Percentiles rank a stretch among this genome's conserved stretches.
phyloP scores from a whole-genome alignment of 2,113 vertebrate genomes.

The Thunnus thynnus region DNA sequence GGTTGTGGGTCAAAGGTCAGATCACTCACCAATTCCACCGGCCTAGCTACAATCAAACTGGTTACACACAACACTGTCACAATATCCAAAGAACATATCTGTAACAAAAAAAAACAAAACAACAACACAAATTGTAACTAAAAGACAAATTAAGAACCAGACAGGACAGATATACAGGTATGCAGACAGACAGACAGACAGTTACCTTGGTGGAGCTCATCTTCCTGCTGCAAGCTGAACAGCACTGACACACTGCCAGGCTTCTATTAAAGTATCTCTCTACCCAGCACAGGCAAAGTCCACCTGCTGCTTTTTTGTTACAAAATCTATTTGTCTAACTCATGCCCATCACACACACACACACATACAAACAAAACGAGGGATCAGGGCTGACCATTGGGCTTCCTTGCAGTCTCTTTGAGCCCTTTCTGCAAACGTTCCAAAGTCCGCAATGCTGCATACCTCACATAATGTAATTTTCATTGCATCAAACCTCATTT shows the following conservation, averaged over 20 bases:
- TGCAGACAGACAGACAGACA: not conserved
- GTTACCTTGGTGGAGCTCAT: conserved; percentile 36
- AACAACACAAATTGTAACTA: not conserved
- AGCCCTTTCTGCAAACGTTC: too few species aligned
- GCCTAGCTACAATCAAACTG: not conserved
- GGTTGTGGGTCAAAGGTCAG: not conserved
- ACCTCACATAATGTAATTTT: too few species aligned
- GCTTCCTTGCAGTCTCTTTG: too few species aligned
- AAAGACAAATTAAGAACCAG: not conserved
- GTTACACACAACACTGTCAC: not conserved
- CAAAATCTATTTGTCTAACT: conserved; percentile 30
- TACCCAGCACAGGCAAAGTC: conserved; percentile 41
- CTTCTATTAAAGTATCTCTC: not conserved
- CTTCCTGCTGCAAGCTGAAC: not conserved
- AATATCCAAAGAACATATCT: not conserved
- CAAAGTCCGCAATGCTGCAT: too few species aligned
- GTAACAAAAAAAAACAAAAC: not conserved
- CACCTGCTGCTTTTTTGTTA: conserved; percentile 3
- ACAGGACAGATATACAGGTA: not conserved
- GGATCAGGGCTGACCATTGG: too few species aligned
- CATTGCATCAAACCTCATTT: too few species aligned
- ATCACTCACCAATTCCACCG: conserved; percentile 15
- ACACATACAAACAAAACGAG: not conserved
- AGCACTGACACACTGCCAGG: not conserved
- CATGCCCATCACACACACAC: not conserved